A percentile compares a stretch with the other conserved stretches of the same genome.
These are phyloP conservation scores for Bellardia pandia DNA, from an alignment of 2,888 invertebrate species.

Conservation along the genomic window DNA sequence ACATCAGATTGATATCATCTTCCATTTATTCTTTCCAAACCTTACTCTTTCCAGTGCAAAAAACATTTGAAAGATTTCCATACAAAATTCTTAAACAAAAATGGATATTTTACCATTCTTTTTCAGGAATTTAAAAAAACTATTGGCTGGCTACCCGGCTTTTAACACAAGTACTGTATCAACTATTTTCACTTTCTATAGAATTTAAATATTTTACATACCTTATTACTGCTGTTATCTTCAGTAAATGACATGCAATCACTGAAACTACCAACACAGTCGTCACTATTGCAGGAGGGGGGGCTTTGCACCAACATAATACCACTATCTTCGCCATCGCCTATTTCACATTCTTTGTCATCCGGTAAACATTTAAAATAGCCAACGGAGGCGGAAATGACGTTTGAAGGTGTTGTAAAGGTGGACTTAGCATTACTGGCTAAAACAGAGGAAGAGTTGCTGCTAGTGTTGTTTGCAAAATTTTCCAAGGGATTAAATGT, in stretches of 20 bases:
- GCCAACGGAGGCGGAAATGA: slow-evolving; percentile 1
- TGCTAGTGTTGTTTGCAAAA: slow-evolving; percentile 16
- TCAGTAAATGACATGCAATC: slow-evolving; percentile 64
- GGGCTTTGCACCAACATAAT: slow-evolving; percentile 61
- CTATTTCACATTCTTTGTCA: slow-evolving; percentile 63
- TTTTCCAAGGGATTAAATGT: slow-evolving; percentile 53
- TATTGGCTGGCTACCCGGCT: background rate
- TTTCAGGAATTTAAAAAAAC: background rate
- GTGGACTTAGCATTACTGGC: slow-evolving; percentile 2
- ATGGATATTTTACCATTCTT: background rate
- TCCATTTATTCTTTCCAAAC: too few relatives aligned
- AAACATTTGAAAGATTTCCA: too few relatives aligned
- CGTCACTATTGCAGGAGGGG: slow-evolving; percentile 17
- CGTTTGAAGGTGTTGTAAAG: slow-evolving; percentile 16
- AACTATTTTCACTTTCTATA: slow-evolving; percentile 56
- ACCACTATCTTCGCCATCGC: slow-evolving; percentile 68
- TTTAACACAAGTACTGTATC: background rate
- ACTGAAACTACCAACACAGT: slow-evolving; percentile 38
- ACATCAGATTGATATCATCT: too few relatives aligned
- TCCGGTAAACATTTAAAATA: slow-evolving; percentile 36
- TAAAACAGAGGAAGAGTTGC: background rate
- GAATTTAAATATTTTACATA: slow-evolving; percentile 51
- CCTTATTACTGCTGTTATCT: slow-evolving; percentile 64
- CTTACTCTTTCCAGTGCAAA: too few relatives aligned
- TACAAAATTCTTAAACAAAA: too few relatives aligned